phyloP scores from a whole-genome alignment of 2,797 vertebrate genomes.

The Falco columbarius region DNA sequence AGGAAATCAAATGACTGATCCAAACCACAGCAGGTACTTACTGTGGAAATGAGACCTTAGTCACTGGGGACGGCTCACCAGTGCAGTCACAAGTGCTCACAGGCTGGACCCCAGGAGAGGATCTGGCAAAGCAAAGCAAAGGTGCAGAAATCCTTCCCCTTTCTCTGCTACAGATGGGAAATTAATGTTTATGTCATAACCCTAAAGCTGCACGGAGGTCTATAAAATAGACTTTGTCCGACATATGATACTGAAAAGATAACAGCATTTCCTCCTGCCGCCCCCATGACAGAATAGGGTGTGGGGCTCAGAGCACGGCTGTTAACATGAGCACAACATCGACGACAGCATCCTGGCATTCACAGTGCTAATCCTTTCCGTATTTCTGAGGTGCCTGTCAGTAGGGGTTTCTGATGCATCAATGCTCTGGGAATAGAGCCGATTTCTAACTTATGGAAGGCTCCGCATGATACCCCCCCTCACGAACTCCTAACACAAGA shows the following conservation, averaged over 20 bases:
- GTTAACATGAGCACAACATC: background rate
- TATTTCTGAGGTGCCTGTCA: background rate
- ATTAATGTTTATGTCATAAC: background rate
- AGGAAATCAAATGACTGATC: background rate
- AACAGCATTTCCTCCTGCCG: background rate
- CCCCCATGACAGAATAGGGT: background rate
- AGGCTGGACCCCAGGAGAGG: background rate
- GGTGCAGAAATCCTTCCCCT: background rate
- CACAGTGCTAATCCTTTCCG: background rate
- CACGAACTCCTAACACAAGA: background rate
- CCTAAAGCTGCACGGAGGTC: background rate
- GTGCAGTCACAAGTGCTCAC: background rate
- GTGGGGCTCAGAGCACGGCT: background rate
- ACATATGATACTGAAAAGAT: background rate
- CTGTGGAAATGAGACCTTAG: background rate
- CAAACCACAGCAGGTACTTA: background rate
- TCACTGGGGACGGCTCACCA: fast-evolving
- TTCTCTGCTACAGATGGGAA: background rate
- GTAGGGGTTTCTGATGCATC: background rate
- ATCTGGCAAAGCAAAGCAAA: background rate
- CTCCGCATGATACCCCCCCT: background rate
- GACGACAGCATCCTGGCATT: background rate
- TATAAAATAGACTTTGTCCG: background rate
- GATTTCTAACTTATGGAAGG: background rate
- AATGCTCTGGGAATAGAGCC: background rate